Conservation (phyloP, 2,113 vertebrate species). For the Anser brachyrhynchus region DNA sequence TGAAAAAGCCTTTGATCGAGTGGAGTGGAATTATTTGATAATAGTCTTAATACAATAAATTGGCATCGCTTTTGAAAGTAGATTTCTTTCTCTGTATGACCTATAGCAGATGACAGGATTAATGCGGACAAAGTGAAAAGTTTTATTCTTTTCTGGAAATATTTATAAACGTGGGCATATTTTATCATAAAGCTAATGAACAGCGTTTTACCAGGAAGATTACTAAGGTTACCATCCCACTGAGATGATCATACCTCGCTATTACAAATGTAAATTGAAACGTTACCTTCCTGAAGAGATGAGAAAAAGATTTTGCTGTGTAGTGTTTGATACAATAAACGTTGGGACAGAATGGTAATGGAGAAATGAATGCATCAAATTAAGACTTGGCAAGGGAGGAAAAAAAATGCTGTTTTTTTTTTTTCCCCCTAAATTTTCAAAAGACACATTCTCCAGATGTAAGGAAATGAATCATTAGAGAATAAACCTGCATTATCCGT, state of each 20-base stretch:
- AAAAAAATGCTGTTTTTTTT: rapidly evolving
- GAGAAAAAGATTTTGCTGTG: background rate
- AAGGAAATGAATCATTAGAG: conserved; percentile 37
- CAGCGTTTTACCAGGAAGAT: conserved; percentile 14
- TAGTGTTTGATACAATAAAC: background rate
- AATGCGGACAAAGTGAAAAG: background rate
- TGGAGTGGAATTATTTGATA: background rate
- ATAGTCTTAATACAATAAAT: background rate
- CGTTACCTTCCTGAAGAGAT: background rate
- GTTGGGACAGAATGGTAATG: background rate
- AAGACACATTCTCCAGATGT: conserved; percentile 18
- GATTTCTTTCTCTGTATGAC: background rate
- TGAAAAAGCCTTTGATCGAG: background rate
- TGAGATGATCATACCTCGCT: background rate
- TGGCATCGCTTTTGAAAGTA: background rate
- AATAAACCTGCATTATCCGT: conserved; percentile 12
- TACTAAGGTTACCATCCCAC: background rate
- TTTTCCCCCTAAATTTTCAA: background rate
- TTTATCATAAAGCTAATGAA: conserved; percentile 8
- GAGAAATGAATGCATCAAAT: conserved; percentile 26
- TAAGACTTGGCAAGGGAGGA: background rate
- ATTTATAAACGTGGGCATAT: background rate
- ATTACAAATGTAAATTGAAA: background rate
- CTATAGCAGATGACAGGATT: background rate
- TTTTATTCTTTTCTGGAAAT: conserved; percentile 17